Evolutionary conservation across 1,140 invertebrate genomes (phyloP).

Genomic region (Sogatella furcifera): DNA sequence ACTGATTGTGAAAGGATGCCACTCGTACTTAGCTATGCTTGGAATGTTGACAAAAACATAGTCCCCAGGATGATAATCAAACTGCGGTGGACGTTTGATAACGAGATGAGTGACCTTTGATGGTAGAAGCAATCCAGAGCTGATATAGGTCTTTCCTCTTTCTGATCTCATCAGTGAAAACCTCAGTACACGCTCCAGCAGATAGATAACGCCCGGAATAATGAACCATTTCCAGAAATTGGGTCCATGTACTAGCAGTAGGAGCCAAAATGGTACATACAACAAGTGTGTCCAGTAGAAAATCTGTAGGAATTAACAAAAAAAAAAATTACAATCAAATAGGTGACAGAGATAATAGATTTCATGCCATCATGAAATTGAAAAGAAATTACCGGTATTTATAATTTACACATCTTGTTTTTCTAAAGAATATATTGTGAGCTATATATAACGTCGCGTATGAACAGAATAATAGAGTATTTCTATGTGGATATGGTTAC

Average conservation of each 20-base stretch:
- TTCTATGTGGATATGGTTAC: too few relatives aligned
- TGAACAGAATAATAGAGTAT: too few relatives aligned
- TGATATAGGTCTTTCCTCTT: conserved; percentile 71
- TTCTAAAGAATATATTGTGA: too few relatives aligned
- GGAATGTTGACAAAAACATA: conserved; percentile 93
- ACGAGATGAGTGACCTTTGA: conserved; percentile 79
- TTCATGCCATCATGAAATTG: too few relatives aligned
- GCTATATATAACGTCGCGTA: too few relatives aligned
- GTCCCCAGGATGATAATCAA: conserved; percentile 85
- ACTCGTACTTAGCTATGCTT: conserved; percentile 83
- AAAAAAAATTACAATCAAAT: too few relatives aligned
- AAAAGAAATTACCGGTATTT: too few relatives aligned
- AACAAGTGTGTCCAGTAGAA: conserved; percentile 93
- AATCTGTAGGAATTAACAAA: conserved; percentile 42
- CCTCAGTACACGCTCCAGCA: conserved; percentile 62
- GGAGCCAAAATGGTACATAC: conserved; percentile 80
- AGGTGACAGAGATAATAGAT: too few relatives aligned
- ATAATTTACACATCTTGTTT: too few relatives aligned
- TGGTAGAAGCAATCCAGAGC: conserved; percentile 71
- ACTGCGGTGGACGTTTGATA: conserved; percentile 73
- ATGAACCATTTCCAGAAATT: conserved; percentile 96
- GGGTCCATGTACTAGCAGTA: conserved; percentile 77
- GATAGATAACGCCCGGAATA: conserved; percentile 65
- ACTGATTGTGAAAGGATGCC: conserved; percentile 96
- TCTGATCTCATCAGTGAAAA: conserved; percentile 51